Conservation (phyloP, 2,113 vertebrate species). For the Solenodon paradoxus region DNA sequence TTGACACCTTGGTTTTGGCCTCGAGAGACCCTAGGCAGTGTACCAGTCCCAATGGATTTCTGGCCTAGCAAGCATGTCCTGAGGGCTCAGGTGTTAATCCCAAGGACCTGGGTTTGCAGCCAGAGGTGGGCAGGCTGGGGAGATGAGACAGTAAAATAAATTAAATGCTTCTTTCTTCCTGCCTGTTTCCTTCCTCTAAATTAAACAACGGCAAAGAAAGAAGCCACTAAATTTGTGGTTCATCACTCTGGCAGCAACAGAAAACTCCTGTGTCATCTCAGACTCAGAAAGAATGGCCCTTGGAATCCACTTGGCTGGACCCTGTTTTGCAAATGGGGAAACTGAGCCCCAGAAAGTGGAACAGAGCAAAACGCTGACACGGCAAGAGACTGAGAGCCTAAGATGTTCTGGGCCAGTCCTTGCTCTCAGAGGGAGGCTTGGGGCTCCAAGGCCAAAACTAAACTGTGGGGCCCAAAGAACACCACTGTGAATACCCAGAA, state of each 20-base stretch:
- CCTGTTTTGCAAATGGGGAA: background rate
- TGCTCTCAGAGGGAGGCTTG: background rate
- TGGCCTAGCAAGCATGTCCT: too few relatives aligned
- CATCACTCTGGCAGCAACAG: background rate
- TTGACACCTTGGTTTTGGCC: background rate
- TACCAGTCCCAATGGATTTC: background rate
- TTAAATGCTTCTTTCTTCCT: too few relatives aligned
- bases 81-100: too few relatives aligned
- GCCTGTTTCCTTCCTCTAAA: too few relatives aligned
- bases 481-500: background rate
- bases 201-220: background rate
- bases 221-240: background rate
- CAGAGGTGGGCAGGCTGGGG: too few relatives aligned
- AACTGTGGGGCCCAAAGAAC: background rate
- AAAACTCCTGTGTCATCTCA: background rate
- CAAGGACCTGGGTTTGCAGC: too few relatives aligned
- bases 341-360: background rate
- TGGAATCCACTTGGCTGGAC: background rate
- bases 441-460: background rate
- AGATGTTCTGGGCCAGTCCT: background rate
- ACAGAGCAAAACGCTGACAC: background rate
- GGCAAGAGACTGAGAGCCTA: background rate
- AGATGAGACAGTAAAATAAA: too few relatives aligned
- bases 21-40: background rate
- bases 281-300: background rate